Percentiles rank a stretch among this genome's conserved stretches.
phyloP scores from a whole-genome alignment of 2,888 invertebrate species.

The Nemotelus nigrinus region DNA sequence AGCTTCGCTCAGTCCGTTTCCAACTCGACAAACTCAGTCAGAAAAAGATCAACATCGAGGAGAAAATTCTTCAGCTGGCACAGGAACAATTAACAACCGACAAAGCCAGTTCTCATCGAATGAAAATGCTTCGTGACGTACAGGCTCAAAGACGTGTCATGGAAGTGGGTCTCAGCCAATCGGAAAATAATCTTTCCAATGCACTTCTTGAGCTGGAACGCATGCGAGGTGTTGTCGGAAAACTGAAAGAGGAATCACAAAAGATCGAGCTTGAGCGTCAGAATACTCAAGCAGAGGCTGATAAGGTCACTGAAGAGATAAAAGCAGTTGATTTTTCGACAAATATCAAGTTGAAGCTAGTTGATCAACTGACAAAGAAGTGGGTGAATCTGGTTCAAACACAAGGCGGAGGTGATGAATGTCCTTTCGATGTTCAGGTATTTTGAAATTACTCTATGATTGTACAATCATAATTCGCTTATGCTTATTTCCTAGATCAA shows the following conservation, averaged over 20 bases:
- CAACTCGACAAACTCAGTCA: constrained; percentile 67
- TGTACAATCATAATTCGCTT: neutral
- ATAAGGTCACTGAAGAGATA: constrained; percentile 64
- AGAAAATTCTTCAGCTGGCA: constrained; percentile 71
- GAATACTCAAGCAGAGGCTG: constrained; percentile 64
- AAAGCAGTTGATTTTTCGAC: constrained; percentile 65
- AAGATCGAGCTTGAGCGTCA: constrained; percentile 58
- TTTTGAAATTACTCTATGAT: neutral
- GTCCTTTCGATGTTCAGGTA: constrained; percentile 54
- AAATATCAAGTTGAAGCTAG: constrained; percentile 66
- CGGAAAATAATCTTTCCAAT: constrained; percentile 70
- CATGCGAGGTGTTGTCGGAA: constrained; percentile 56
- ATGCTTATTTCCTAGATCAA: constrained; percentile 65
- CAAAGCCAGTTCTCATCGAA: constrained; percentile 70
- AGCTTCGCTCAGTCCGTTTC: constrained; percentile 59
- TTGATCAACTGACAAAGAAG: constrained; percentile 67
- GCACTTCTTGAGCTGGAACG: constrained; percentile 65
- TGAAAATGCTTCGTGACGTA: constrained; percentile 64
- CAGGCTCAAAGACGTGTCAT: constrained; percentile 65
- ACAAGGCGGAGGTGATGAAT: constrained; percentile 64
- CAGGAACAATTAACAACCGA: constrained; percentile 76
- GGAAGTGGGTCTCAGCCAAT: constrained; percentile 60
- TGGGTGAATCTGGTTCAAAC: constrained; percentile 66
- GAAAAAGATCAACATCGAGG: constrained; percentile 72
- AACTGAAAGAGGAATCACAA: constrained; percentile 56